Conservation (phyloP, 1,140 invertebrate species). For the Tachypleus tridentatus region DNA sequence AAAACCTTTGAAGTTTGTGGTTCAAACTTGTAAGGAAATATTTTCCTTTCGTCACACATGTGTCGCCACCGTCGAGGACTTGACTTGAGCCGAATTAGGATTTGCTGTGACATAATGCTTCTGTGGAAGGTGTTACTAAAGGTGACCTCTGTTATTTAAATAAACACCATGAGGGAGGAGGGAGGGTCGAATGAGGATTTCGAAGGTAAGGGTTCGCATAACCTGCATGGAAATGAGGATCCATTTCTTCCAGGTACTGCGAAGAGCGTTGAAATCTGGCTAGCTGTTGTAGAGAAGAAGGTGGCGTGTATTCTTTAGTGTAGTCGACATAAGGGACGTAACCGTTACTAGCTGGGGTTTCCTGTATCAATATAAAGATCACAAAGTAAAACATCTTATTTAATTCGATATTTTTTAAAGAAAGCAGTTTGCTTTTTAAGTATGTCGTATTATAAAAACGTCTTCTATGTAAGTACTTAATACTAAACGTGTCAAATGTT, state of each 20-base stretch:
- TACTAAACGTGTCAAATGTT: too few species aligned
- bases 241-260: constrained; percentile 48
- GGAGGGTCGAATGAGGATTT: constrained; percentile 38
- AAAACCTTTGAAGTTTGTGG: too few species aligned
- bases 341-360: constrained; percentile 69
- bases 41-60: constrained; percentile 36
- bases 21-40: too few species aligned
- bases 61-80: constrained; percentile 44
- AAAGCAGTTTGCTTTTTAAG: too few species aligned
- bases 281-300: constrained; percentile 34
- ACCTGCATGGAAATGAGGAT: constrained; percentile 70
- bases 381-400: too few species aligned
- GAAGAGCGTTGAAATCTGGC: constrained; percentile 35
- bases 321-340: constrained; percentile 83
- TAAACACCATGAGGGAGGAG: constrained; percentile 30
- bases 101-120: constrained; percentile 38
- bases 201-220: constrained; percentile 79
- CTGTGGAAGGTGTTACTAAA: constrained; percentile 39
- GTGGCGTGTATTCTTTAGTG: constrained; percentile 66
- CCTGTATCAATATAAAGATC: constrained; percentile 34
- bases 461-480: too few species aligned
- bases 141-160: constrained; percentile 34
- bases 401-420: too few species aligned
- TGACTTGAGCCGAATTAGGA: constrained; percentile 35
- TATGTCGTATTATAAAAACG: too few species aligned